Percentiles rank a stretch among this genome's conserved stretches.
Evolutionary conservation across 2,113 vertebrate genomes (phyloP).

Genomic region (Pelodiscus sinensis): DNA sequence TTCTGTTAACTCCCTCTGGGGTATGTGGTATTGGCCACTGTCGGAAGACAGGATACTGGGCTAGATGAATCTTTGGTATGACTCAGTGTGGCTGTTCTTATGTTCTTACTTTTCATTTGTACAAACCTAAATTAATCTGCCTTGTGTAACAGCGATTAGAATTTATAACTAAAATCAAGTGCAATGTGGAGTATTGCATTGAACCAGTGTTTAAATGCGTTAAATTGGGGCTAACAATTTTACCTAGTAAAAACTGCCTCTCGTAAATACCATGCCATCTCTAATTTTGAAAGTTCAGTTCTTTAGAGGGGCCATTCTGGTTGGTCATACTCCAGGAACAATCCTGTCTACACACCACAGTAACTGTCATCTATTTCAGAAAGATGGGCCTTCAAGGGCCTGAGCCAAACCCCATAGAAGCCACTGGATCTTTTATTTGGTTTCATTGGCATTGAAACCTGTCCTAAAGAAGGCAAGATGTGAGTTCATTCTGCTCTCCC

Average conservation of each 20-base stretch:
- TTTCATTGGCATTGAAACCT: background rate
- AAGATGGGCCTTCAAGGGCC: background rate
- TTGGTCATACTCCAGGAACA: background rate
- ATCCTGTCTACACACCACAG: background rate
- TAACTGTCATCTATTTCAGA: background rate
- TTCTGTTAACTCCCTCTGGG: too few species aligned
- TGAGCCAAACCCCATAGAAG: background rate
- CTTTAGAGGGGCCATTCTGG: background rate
- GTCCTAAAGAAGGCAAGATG: background rate
- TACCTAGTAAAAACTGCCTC: background rate
- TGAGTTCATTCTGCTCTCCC: background rate
- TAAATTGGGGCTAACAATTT: background rate
- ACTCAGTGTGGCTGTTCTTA: too few species aligned
- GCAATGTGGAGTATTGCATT: background rate
- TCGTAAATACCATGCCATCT: background rate
- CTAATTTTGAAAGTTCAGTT: background rate
- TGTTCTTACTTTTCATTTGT: background rate
- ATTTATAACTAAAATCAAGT: background rate
- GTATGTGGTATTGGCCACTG: too few species aligned
- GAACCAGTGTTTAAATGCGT: background rate
- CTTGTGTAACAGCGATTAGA: background rate
- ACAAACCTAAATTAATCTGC: background rate
- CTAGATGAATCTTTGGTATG: too few species aligned
- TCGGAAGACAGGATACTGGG: too few species aligned
- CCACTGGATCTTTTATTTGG: background rate